phyloP scores from a whole-genome alignment of 2,797 vertebrate species.

The Eulemur albifrons region DNA sequence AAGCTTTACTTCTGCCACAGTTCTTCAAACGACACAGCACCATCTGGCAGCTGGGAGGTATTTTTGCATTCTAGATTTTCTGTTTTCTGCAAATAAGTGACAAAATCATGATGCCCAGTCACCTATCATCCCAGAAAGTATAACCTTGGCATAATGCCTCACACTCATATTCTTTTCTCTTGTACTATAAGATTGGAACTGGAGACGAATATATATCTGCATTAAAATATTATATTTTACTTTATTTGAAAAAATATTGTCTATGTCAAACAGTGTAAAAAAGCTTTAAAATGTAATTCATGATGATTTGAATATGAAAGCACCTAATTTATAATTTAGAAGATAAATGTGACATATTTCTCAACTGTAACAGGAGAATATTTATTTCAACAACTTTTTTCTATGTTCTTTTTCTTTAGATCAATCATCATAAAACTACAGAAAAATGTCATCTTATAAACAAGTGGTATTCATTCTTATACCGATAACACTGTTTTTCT shows the following conservation, averaged over 20 bases:
- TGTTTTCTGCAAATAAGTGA: neutral
- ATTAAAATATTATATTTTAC: neutral
- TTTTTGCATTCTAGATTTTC: neutral
- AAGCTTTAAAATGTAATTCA: neutral
- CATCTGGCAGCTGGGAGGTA: neutral
- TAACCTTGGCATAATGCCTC: neutral
- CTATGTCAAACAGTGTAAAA: neutral
- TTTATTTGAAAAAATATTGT: neutral
- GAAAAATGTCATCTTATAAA: neutral
- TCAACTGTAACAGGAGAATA: neutral
- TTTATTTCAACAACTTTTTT: neutral
- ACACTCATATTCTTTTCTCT: neutral
- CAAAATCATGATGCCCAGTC: neutral
- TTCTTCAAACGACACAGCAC: neutral
- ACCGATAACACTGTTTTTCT: neutral
- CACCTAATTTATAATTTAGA: neutral
- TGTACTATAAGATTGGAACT: neutral
- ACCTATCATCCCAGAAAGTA: neutral
- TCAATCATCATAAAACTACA: neutral
- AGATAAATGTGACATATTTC: neutral
- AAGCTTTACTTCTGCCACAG: neutral
- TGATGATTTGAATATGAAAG: neutral
- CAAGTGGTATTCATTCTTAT: neutral
- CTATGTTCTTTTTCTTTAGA: neutral
- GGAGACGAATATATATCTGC: too few species aligned